These are phyloP conservation scores for Belgica antarctica DNA, from an alignment of 2,888 invertebrate genomes.

Conservation along the genomic window DNA sequence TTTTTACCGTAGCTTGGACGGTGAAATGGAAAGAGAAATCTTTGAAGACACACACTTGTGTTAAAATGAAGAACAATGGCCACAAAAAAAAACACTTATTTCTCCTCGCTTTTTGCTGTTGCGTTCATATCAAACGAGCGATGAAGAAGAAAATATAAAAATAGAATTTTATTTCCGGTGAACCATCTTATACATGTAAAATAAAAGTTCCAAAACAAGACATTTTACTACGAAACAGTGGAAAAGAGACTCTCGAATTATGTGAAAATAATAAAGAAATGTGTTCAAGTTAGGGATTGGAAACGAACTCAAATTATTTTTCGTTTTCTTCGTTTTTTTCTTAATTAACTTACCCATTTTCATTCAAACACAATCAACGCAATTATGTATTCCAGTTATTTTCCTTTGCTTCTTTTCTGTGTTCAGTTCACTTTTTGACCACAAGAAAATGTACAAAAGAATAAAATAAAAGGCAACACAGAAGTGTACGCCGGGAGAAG, in stretches of 20 bases:
- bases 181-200: not conserved
- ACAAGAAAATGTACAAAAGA: not conserved
- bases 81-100: conserved; percentile 18
- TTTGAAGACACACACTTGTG: not conserved
- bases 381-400: conserved; percentile 19
- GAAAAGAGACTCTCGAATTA: not conserved
- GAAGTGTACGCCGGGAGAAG: not conserved
- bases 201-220: too few species aligned
- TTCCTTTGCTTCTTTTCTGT: not conserved
- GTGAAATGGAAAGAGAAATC: not conserved
- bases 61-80: conserved; percentile 33
- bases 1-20: conserved; percentile 1
- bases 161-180: conserved; percentile 41
- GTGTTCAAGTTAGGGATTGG: too few species aligned
- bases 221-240: not conserved
- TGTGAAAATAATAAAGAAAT: conserved; percentile 13
- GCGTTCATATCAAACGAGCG: not conserved
- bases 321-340: not conserved
- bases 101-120: not conserved
- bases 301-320: conserved; percentile 17
- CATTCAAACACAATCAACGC: not conserved
- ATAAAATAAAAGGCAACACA: too few species aligned
- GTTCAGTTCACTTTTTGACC: conserved; percentile 15
- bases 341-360: conserved; percentile 2
- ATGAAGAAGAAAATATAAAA: conserved; percentile 30